Percentiles rank a stretch among this genome's conserved stretches.
phyloP scores from a whole-genome alignment of 2,797 vertebrate species.

The Macropus fuliginosus region DNA sequence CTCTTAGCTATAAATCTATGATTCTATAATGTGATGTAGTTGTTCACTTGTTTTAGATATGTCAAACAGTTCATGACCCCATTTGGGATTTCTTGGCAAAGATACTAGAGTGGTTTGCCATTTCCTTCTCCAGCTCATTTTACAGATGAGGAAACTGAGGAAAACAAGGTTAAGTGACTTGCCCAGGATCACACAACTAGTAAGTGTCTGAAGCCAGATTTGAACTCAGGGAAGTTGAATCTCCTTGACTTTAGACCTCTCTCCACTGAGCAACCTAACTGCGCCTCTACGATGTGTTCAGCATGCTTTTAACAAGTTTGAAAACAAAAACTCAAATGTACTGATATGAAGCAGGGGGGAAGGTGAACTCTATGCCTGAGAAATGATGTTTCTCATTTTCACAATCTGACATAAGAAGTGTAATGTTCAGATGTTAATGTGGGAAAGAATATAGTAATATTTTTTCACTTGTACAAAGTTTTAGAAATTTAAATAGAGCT shows the following conservation, averaged over 20 bases:
- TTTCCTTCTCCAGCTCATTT: not conserved
- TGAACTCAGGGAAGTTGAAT: not conserved
- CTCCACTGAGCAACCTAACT: not conserved
- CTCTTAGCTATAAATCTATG: not conserved
- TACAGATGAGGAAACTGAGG: not conserved
- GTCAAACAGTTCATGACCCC: not conserved
- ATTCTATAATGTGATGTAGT: not conserved
- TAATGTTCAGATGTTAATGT: not conserved
- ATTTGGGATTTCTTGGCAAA: not conserved
- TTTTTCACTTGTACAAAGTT: not conserved
- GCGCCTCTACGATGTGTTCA: not conserved
- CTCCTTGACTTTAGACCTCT: not conserved
- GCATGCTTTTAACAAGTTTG: constrained; percentile 1
- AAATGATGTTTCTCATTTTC: not conserved
- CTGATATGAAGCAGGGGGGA: not conserved
- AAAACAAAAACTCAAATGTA: not conserved
- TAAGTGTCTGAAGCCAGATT: not conserved
- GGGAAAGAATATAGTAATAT: not conserved
- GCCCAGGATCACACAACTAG: not conserved
- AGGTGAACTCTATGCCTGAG: not conserved
- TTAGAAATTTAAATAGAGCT: not conserved
- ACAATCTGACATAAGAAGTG: not conserved
- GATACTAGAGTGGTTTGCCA: not conserved
- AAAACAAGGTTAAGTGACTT: not conserved
- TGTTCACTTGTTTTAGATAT: not conserved